These are phyloP conservation scores for Ceratotherium simum DNA, from an alignment of 2,113 vertebrate genomes.

Conservation along the genomic window DNA sequence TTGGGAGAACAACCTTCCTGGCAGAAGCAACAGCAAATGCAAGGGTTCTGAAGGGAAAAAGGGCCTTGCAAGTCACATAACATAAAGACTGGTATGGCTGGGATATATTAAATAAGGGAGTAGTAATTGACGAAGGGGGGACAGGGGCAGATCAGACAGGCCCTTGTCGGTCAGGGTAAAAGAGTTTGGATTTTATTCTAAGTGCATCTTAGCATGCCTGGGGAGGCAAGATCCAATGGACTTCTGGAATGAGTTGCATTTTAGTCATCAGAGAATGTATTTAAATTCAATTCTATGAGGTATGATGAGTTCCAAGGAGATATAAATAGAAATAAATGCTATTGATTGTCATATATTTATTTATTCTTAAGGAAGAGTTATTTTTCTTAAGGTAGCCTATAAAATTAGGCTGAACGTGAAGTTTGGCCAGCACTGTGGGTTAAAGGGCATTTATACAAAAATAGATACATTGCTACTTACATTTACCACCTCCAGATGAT, in stretches of 20 bases:
- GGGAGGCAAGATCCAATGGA: not conserved
- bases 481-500: constrained; percentile 71
- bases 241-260: not conserved
- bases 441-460: constrained; percentile 77
- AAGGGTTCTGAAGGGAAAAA: not conserved
- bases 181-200: constrained; percentile 1
- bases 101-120: not conserved
- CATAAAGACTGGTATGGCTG: not conserved
- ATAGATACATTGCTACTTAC: constrained; percentile 68
- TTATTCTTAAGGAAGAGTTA: constrained; percentile 65
- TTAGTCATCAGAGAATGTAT: constrained; percentile 16
- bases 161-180: not conserved
- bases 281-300: constrained; percentile 53
- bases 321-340: constrained; percentile 27
- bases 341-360: constrained; percentile 33
- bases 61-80: not conserved
- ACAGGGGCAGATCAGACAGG: not conserved
- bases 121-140: not conserved
- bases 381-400: constrained; percentile 40
- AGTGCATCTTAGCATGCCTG: not conserved
- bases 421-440: constrained; percentile 64
- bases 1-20: not conserved
- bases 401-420: constrained; percentile 59
- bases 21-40: not conserved
- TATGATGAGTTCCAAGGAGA: constrained; percentile 1